phyloP scores from a whole-genome alignment of 2,797 vertebrate genomes.

The Margarornis squamiger region DNA sequence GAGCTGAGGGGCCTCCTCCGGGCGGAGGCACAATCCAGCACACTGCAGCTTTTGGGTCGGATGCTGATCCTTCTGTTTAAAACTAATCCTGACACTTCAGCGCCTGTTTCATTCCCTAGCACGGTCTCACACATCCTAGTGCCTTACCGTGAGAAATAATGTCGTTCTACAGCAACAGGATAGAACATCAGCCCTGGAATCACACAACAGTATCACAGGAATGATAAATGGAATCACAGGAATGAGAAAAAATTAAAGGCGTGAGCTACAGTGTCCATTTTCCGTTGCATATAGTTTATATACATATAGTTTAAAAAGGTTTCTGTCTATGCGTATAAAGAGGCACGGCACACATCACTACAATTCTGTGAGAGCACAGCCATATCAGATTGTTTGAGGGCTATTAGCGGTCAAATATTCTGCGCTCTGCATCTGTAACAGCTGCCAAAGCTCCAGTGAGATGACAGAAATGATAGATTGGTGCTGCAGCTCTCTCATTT shows the following conservation, averaged over 20 bases:
- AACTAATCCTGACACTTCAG: background rate
- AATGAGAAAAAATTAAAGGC: background rate
- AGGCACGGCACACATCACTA: fast-evolving
- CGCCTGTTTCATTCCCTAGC: background rate
- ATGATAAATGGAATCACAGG: background rate
- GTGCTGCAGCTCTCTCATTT: background rate
- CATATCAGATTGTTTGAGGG: background rate
- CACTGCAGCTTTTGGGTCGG: background rate
- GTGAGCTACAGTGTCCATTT: background rate
- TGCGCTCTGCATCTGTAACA: background rate
- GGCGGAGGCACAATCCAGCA: background rate
- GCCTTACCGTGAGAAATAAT: background rate
- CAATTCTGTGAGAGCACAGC: background rate
- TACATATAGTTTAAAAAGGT: background rate
- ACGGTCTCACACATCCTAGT: background rate
- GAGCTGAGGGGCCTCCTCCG: background rate
- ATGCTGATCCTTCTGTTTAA: background rate
- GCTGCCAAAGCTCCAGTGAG: background rate
- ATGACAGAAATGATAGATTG: background rate
- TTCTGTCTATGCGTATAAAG: background rate
- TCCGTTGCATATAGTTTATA: too few relatives aligned
- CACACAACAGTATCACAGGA: background rate
- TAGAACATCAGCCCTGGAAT: background rate
- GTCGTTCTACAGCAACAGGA: background rate
- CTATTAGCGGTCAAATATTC: background rate